Conservation (phyloP, 2,113 vertebrate species). For the Oncorhynchus keta region DNA sequence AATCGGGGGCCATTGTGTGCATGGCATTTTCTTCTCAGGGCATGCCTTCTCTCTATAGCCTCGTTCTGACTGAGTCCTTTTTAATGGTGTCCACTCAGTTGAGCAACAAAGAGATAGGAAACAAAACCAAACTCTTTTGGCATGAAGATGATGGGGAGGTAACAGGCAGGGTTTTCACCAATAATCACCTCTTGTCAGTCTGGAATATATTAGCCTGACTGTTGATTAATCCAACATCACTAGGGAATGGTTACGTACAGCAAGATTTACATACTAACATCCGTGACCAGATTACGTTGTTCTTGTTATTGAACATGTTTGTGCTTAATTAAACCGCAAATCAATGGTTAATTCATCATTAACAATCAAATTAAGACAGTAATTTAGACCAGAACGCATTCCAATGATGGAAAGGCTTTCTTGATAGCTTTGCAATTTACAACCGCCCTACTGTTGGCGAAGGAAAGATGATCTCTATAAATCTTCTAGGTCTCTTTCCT, state of each 20-base stretch:
- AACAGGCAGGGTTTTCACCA: conserved; percentile 51
- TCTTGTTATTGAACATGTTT: conserved; percentile 16
- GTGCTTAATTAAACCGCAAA: conserved; percentile 41
- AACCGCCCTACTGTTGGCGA: not conserved
- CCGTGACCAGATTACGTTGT: conserved; percentile 50
- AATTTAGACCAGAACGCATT: conserved; percentile 21
- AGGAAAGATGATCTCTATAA: not conserved
- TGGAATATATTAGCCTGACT: conserved; percentile 47
- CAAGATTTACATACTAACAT: conserved; percentile 63
- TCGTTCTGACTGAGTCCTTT: conserved; percentile 55
- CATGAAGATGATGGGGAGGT: conserved; percentile 35
- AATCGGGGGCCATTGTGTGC: too few species aligned
- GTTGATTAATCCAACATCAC: conserved; percentile 38
- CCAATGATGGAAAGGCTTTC: too few species aligned
- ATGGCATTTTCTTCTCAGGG: too few species aligned
- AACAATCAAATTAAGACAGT: conserved; percentile 34
- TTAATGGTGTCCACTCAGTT: conserved; percentile 51
- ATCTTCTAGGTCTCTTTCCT: not conserved
- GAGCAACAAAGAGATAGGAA: conserved; percentile 42
- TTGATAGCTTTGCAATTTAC: too few species aligned
- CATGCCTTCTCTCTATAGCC: too few species aligned
- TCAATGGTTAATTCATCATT: conserved; percentile 61
- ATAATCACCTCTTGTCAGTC: conserved; percentile 49
- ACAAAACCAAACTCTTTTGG: conserved; percentile 44
- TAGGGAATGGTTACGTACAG: conserved; percentile 45